These are phyloP conservation scores for Buceros bicornis DNA, from an alignment of 2,797 vertebrate species.

Conservation along the genomic window DNA sequence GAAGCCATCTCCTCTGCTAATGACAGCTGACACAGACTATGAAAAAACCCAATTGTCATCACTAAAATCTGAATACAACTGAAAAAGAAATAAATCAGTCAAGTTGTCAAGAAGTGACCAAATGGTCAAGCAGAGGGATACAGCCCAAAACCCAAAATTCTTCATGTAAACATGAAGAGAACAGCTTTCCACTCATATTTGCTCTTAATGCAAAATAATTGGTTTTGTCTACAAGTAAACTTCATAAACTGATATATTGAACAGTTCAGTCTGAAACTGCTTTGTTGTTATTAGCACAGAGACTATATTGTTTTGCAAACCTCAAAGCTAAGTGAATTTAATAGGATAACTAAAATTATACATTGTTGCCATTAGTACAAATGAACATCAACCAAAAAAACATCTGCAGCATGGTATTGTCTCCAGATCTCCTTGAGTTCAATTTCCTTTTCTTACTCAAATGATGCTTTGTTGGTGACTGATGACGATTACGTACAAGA, in stretches of 20 bases:
- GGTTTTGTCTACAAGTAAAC: background rate
- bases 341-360: background rate
- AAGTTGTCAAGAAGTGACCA: background rate
- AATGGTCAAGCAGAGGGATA: background rate
- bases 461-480: background rate
- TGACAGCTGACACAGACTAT: background rate
- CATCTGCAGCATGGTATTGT: background rate
- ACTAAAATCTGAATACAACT: background rate
- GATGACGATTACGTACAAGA: background rate
- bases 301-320: background rate
- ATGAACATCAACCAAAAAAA: background rate
- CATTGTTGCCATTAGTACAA: background rate
- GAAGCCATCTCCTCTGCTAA: slow-evolving; percentile 7
- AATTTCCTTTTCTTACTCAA: background rate
- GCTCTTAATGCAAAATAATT: background rate
- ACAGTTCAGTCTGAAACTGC: background rate
- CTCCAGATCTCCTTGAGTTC: background rate
- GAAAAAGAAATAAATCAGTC: background rate
- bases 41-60: background rate
- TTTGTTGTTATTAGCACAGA: background rate
- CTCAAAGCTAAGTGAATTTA: background rate
- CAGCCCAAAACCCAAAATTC: background rate
- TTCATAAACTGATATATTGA: background rate
- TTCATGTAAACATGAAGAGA: background rate
- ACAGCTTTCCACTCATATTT: background rate